A percentile compares a stretch with the other conserved stretches of the same genome.
phyloP scores from a whole-genome alignment of 2,113 vertebrate genomes.

The Geococcyx californianus region DNA sequence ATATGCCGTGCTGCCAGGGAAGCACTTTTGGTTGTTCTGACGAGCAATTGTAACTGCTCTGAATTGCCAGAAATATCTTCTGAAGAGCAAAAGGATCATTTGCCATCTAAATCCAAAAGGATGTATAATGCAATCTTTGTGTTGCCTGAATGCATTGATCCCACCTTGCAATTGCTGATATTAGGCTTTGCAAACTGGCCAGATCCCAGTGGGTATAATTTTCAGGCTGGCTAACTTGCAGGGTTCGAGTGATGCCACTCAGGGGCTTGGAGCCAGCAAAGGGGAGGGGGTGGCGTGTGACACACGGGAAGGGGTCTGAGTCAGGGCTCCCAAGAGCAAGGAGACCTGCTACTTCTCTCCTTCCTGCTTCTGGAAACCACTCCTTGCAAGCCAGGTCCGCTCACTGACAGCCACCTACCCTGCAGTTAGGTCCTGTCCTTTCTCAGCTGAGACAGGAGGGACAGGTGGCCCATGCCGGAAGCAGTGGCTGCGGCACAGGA shows the following conservation, averaged over 20 bases:
- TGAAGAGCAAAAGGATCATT: slow-evolving; percentile 63
- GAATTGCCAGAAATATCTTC: slow-evolving; percentile 62
- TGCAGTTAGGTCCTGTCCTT: slow-evolving; percentile 64
- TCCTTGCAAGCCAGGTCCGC: slow-evolving; percentile 21
- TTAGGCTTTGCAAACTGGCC: slow-evolving; percentile 56
- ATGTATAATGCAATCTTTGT: slow-evolving; percentile 38
- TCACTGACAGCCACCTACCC: slow-evolving; percentile 49
- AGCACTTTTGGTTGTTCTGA: slow-evolving; percentile 71
- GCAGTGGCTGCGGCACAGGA: slow-evolving; percentile 66
- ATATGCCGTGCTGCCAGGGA: slow-evolving; percentile 67
- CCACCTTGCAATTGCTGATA: slow-evolving; percentile 53
- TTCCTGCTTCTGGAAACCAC: slow-evolving; percentile 49
- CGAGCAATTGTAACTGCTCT: slow-evolving; percentile 59
- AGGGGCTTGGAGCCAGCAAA: slow-evolving; percentile 18
- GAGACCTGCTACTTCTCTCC: slow-evolving; percentile 39
- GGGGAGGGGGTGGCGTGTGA: neutral
- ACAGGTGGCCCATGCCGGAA: slow-evolving; percentile 68
- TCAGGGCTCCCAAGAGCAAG: slow-evolving; percentile 45
- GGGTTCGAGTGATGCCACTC: slow-evolving; percentile 53
- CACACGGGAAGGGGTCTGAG: slow-evolving; percentile 56
- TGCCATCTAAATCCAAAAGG: slow-evolving; percentile 38
- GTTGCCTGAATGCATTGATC: neutral
- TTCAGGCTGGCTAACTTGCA: slow-evolving; percentile 52
- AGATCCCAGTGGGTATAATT: slow-evolving; percentile 62
- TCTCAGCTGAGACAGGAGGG: slow-evolving; percentile 69